Percentiles rank a stretch among this genome's conserved stretches.
Evolutionary conservation across 2,113 vertebrate species (phyloP).

Genomic region (Taurulus bubalis): DNA sequence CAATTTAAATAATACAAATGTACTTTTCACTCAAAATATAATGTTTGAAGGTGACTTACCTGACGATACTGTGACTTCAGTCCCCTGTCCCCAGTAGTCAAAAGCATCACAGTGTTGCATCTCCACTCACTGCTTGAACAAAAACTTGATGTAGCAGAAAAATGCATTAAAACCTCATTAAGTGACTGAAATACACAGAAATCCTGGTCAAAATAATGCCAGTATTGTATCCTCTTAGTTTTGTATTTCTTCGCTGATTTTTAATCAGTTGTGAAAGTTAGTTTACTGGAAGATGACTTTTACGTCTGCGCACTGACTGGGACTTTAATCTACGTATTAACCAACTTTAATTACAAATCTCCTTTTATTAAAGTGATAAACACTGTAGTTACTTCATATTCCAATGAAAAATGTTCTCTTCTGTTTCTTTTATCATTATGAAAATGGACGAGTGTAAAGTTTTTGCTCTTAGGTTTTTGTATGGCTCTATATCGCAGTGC

Average conservation of each 20-base stretch:
- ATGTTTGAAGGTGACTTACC: constrained; percentile 47
- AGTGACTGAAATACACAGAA: not conserved
- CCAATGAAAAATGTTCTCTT: not conserved
- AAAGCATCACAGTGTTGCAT: constrained; percentile 44
- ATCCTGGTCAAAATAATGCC: not conserved
- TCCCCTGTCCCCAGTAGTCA: constrained; percentile 32
- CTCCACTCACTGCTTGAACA: constrained; percentile 27
- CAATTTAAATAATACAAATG: not conserved
- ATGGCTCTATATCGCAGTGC: constrained; percentile 7
- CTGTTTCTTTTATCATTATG: not conserved
- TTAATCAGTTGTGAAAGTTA: not conserved
- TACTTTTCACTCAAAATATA: not conserved
- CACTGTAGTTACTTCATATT: not conserved
- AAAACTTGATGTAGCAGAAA: constrained; percentile 4
- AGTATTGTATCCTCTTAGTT: not conserved
- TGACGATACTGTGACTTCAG: constrained; percentile 34
- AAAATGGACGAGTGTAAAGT: not conserved
- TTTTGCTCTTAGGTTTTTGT: constrained; percentile 13
- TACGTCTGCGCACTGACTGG: not conserved
- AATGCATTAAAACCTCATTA: not conserved
- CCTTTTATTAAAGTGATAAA: not conserved
- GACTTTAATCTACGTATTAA: not conserved
- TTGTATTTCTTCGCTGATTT: not conserved
- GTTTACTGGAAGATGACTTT: not conserved
- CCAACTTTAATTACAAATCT: not conserved